phyloP scores from a whole-genome alignment of 1,140 invertebrate species.

The Dendroctonus valens region DNA sequence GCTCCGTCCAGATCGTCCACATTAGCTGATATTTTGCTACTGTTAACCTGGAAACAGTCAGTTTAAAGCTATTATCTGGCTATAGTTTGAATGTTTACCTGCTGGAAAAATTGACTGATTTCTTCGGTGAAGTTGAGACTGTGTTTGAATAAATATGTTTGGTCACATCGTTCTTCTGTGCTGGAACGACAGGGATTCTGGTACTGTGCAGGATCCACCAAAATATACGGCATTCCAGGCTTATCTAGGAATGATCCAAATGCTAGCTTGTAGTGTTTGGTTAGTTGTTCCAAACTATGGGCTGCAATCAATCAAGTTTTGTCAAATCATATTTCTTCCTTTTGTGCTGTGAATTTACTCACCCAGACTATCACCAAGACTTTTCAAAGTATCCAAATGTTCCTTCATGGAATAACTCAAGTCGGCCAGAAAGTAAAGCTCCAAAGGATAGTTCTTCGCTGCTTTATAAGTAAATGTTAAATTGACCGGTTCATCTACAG shows the following conservation, averaged over 20 bases:
- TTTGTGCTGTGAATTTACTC: slow-evolving; percentile 4
- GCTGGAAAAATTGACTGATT: slow-evolving; percentile 39
- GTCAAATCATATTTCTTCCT: slow-evolving; percentile 48
- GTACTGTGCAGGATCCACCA: slow-evolving; percentile 32
- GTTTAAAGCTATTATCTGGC: not conserved
- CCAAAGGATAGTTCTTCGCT: slow-evolving; percentile 83
- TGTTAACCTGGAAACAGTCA: slow-evolving; percentile 31
- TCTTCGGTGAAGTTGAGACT: slow-evolving; percentile 43
- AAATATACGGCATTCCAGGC: slow-evolving; percentile 60
- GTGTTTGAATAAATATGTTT: slow-evolving; percentile 45
- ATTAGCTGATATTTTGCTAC: slow-evolving; percentile 55
- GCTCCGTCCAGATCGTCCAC: slow-evolving; percentile 62
- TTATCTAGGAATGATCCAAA: slow-evolving; percentile 57
- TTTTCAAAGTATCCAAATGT: slow-evolving; percentile 76
- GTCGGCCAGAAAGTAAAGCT: slow-evolving; percentile 91
- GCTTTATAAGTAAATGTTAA: slow-evolving; percentile 48
- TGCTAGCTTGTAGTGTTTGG: slow-evolving; percentile 75
- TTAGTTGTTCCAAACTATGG: slow-evolving; percentile 54
- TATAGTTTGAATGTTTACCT: slow-evolving; percentile 23
- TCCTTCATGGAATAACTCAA: slow-evolving; percentile 86
- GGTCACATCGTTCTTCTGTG: not conserved
- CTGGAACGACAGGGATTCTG: slow-evolving; percentile 40
- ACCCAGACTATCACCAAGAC: slow-evolving; percentile 66
- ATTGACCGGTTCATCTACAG: slow-evolving; percentile 30
- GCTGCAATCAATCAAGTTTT: not conserved